Conservation (phyloP, 2,888 invertebrate genomes). For the Caenorhabditis sp. region DNA sequence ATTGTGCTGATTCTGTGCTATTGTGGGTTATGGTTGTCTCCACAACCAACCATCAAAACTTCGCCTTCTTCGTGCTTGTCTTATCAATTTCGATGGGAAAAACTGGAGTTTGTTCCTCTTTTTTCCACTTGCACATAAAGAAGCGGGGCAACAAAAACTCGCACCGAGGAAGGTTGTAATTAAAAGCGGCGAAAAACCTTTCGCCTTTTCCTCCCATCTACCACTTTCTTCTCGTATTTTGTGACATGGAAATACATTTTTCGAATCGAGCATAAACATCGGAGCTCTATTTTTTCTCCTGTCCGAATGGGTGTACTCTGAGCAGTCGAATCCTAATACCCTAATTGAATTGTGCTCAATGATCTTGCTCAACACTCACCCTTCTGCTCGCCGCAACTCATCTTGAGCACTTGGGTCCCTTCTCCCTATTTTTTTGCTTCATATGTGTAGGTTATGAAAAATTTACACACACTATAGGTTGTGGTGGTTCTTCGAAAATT, state of each 20-base stretch:
- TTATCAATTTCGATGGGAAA: conserved; percentile 42
- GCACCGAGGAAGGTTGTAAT: conserved; percentile 33
- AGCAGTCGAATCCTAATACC: conserved; percentile 3
- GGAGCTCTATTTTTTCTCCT: not conserved
- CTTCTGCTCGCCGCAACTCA: no score
- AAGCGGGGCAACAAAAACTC: conserved; percentile 9
- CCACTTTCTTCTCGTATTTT: conserved; percentile 16
- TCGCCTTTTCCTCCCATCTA: not conserved
- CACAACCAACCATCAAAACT: conserved; percentile 22
- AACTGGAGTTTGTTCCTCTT: conserved; percentile 47
- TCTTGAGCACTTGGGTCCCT: not conserved
- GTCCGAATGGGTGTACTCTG: conserved; percentile 6
- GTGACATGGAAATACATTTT: not conserved
- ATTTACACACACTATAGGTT: no score
- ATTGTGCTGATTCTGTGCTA: not conserved
- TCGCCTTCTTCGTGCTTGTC: not conserved
- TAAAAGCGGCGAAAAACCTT: conserved; percentile 21
- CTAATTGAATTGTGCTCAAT: conserved; percentile 26
- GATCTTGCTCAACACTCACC: not conserved
- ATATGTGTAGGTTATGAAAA: not conserved
- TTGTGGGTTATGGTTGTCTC: conserved; percentile 22
- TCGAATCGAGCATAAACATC: not conserved
- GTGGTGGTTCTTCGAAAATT: no score
- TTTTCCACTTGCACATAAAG: conserved; percentile 15
- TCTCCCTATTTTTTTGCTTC: not conserved